Percentiles rank a stretch among this genome's conserved stretches.
These are phyloP conservation scores for Limenitis camilla DNA, from an alignment of 2,888 invertebrate species.

Conservation along the genomic window DNA sequence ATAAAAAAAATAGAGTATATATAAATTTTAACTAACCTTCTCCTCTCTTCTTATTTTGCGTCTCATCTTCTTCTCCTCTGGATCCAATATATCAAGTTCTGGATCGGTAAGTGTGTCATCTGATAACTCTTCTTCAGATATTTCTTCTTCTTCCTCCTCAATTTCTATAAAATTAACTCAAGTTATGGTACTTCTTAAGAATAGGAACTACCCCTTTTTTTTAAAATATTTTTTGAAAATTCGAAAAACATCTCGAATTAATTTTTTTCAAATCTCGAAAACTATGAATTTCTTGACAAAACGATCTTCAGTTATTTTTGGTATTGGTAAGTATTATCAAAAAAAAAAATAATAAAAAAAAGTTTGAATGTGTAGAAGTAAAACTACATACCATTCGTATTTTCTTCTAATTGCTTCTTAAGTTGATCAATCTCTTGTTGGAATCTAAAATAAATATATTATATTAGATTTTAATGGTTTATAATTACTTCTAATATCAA, in stretches of 20 bases:
- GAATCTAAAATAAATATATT: slow-evolving; percentile 80
- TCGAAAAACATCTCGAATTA: too few species aligned
- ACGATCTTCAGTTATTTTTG: too few species aligned
- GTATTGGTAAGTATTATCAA: too few species aligned
- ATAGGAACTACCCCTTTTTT: background rate
- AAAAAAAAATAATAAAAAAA: too few species aligned
- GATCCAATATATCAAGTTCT: slow-evolving; percentile 67
- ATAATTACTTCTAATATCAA: too few species aligned
- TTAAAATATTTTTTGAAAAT: too few species aligned
- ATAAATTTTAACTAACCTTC: slow-evolving; percentile 39
- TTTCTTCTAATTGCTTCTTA: slow-evolving; percentile 87
- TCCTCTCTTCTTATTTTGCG: slow-evolving; percentile 65
- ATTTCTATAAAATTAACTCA: background rate
- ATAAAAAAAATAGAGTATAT: too few species aligned
- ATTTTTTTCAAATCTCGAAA: too few species aligned
- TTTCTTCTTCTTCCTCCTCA: slow-evolving; percentile 49
- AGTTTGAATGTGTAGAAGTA: too few species aligned
- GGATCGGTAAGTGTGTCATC: slow-evolving; percentile 73
- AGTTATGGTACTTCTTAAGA: too few species aligned
- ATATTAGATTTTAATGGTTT: too few species aligned
- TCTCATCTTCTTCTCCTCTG: slow-evolving; percentile 68
- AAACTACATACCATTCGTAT: slow-evolving; percentile 57
- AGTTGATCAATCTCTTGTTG: slow-evolving; percentile 97
- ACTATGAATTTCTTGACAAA: too few species aligned
- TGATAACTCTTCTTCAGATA: slow-evolving; percentile 51